phyloP scores from a whole-genome alignment of 2,797 vertebrate genomes.

The Champsocephalus esox region DNA sequence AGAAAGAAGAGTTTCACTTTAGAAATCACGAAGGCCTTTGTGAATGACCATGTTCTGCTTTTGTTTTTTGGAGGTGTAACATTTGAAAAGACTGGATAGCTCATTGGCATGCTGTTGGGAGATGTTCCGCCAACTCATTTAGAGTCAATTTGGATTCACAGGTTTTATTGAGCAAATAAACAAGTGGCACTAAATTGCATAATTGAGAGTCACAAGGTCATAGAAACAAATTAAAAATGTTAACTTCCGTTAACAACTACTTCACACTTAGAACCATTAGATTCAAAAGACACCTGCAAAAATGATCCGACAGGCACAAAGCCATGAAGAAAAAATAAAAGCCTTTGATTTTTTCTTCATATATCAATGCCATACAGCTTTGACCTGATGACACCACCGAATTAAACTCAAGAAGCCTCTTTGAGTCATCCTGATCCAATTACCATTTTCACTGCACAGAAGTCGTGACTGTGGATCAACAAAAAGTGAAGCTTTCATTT shows the following conservation, averaged over 20 bases:
- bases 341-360: too few relatives aligned
- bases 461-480: background rate
- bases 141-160: background rate
- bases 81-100: slow-evolving; percentile 3
- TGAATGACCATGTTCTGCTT: background rate
- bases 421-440: background rate
- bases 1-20: background rate
- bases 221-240: background rate
- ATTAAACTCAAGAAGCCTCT: background rate
- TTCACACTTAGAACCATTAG: background rate
- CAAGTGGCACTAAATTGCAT: background rate
- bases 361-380: background rate
- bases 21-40: background rate
- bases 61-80: background rate
- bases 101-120: slow-evolving; percentile 1
- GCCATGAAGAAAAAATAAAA: too few relatives aligned
- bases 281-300: background rate
- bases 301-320: background rate
- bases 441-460: background rate
- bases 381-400: slow-evolving; percentile 1
- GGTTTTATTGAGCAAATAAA: background rate
- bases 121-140: background rate
- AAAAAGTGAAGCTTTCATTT: background rate
- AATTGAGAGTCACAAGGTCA: background rate
- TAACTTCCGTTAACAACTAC: background rate